A percentile compares a stretch with the other conserved stretches of the same genome.
phyloP scores from a whole-genome alignment of 1,140 invertebrate genomes.

The Agraylea sexmaculata region DNA sequence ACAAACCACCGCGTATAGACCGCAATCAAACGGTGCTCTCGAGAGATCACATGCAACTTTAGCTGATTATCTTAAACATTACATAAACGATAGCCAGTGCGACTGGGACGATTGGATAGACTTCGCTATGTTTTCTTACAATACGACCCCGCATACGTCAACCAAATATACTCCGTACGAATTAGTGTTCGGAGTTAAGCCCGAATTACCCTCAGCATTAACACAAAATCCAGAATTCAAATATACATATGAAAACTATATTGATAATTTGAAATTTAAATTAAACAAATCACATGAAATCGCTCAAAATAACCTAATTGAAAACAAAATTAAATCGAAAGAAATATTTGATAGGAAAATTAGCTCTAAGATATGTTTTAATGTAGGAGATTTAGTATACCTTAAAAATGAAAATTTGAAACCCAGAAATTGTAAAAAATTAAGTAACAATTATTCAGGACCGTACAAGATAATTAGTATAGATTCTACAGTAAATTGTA shows the following conservation, averaged over 20 bases:
- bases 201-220: conserved; percentile 18
- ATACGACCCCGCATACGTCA: conserved; percentile 14
- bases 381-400: too few relatives aligned
- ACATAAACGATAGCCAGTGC: conserved; percentile 20
- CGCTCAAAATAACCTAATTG: conserved; percentile 23
- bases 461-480: too few relatives aligned
- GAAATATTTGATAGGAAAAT: too few relatives aligned
- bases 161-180: conserved; percentile 24
- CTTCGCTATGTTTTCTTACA: conserved; percentile 7
- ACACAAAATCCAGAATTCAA: conserved; percentile 17
- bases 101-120: conserved; percentile 9
- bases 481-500: too few relatives aligned
- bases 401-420: too few relatives aligned
- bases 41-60: conserved; percentile 27
- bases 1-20: conserved; percentile 18
- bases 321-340: too few relatives aligned
- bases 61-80: conserved; percentile 28
- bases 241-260: conserved; percentile 26
- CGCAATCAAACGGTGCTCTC: conserved; percentile 25
- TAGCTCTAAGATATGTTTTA: too few relatives aligned
- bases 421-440: too few relatives aligned
- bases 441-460: too few relatives aligned
- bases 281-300: conserved; percentile 23
- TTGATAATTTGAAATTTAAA: conserved; percentile 23
- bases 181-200: conserved; percentile 23